phyloP scores from a whole-genome alignment of 2,888 invertebrate genomes.

The Cryptophagus acutangulus region DNA sequence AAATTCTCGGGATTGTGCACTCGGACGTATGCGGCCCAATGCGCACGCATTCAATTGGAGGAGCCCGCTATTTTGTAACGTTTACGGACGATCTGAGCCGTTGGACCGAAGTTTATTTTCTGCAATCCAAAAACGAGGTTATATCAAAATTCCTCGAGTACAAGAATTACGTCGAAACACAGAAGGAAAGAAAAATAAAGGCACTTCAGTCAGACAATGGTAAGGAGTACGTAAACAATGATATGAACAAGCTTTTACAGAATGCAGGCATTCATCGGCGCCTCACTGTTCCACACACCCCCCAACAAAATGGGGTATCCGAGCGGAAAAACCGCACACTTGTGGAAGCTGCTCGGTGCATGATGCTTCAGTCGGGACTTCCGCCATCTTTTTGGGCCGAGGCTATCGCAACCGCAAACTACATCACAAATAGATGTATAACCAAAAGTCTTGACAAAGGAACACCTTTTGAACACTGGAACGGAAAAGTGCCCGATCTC shows the following conservation, averaged over 20 bases:
- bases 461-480: slow-evolving; percentile 4
- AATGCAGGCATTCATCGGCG: not conserved
- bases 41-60: slow-evolving; percentile 1
- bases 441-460: not conserved
- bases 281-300: not conserved
- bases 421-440: not conserved
- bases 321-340: not conserved
- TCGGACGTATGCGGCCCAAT: slow-evolving; percentile 6
- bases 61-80: slow-evolving; percentile 2
- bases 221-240: not conserved
- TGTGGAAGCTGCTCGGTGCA: not conserved
- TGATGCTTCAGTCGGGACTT: not conserved
- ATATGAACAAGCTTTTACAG: not conserved
- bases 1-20: slow-evolving; percentile 2
- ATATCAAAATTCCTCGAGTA: not conserved
- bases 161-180: not conserved
- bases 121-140: slow-evolving; percentile 3
- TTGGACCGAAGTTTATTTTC: not conserved
- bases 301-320: not conserved
- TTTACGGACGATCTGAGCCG: slow-evolving; percentile 6
- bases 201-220: not conserved
- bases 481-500: no score
- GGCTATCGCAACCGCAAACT: not conserved
- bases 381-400: not conserved
- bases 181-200: slow-evolving; percentile 1